Evolutionary conservation across 1,140 invertebrate genomes (phyloP).

Genomic region (Steinernema feltiae): DNA sequence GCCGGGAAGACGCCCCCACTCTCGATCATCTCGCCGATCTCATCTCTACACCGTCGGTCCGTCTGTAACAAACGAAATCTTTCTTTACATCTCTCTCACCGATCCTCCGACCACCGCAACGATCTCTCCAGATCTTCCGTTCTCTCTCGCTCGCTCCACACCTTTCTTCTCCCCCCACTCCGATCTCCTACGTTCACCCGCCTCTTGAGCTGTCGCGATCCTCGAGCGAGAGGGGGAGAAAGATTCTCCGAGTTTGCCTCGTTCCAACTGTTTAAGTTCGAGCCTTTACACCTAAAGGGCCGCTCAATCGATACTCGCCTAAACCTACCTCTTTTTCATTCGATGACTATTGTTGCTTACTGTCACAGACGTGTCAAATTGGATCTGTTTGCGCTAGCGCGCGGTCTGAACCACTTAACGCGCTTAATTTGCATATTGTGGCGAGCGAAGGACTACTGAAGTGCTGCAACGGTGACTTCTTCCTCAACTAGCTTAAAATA

Average conservation of each 20-base stretch:
- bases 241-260: constrained; percentile 13
- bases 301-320: not conserved
- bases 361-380: constrained; percentile 11
- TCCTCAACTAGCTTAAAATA: too few relatives aligned
- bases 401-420: not conserved
- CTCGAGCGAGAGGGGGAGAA: not conserved
- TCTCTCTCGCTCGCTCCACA: not conserved
- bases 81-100: constrained; percentile 2
- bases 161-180: too few relatives aligned
- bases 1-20: not conserved
- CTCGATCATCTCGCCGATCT: constrained; percentile 5
- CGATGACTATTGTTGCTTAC: not conserved
- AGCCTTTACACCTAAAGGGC: constrained; percentile 9
- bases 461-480: too few relatives aligned
- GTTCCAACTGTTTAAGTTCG: constrained; percentile 15
- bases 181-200: not conserved
- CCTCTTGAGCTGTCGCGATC: constrained; percentile 7
- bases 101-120: not conserved
- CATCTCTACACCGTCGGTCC: constrained; percentile 5
- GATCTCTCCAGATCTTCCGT: not conserved
- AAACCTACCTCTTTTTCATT: constrained; percentile 10
- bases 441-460: too few relatives aligned
- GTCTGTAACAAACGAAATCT: constrained; percentile 7
- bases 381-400: constrained; percentile 1
- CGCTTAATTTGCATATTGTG: not conserved